Evolutionary conservation across 2,888 invertebrate genomes (phyloP), one percentile per base, ranked within the genome.

Genomic region (Habroteleia sp.): DNA sequence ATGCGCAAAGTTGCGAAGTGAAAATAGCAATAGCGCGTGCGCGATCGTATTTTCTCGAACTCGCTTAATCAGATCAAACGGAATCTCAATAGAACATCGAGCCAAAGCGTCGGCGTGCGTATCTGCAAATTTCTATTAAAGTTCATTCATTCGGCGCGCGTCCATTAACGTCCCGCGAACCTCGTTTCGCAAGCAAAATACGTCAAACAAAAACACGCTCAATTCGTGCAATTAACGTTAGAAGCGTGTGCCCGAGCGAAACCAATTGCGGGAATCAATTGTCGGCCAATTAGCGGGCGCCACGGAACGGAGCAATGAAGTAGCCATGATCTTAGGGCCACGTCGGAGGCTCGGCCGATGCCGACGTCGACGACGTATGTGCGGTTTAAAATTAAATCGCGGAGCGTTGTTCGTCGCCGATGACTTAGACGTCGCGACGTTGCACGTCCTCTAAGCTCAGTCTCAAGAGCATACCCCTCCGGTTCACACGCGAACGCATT

Each of bases 301-400:
- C 46, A 27, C 23, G 41, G 25, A 5, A 8, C 31, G 17, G 27
- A 29, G 54, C 54, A 56, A 62, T 27, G 44, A 71, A 72, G 63
- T 52, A 65, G 62, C 74, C 68, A 23, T 58, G 76, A 74, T 74
- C 68, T 72, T 62, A 56, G 62, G 58, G 65, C 65, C 52, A 65
- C 44, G 52, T 42, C 41, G 72, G 66, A 85, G 85, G 84, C 84
- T 85, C 84, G 83, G 80, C 83, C 77, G 76, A 77, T 74, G 76
- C 62, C 76, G 74, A 71, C 76, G 71, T 66, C 68, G 62, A 75
- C 66, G 76, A 63, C 66, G 58, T 73, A 68, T 54, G 33, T 41
- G 76, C 84, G 80, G 87, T 87, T 62, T 88, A 88, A 88, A 88
- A 86, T 87, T 88, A 88, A 88, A 88, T 87, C 84, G 82, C 84